A percentile compares a stretch with the other conserved stretches of the same genome.
Conservation (phyloP, 1,140 invertebrate genomes). For the Drosophila neocordata region DNA sequence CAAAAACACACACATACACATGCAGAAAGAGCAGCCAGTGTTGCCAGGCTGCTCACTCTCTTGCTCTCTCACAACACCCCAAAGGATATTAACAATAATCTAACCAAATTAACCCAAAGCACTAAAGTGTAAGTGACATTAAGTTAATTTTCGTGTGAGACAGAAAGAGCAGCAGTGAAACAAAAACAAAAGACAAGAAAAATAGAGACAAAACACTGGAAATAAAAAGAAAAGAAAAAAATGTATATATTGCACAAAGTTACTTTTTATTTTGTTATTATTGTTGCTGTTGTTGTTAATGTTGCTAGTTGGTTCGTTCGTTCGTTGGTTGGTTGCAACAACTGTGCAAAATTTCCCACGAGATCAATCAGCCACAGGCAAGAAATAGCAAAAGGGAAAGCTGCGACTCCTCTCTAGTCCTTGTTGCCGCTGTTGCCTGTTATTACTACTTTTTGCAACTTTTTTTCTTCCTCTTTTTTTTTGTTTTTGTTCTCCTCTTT, state of each 20-base stretch:
- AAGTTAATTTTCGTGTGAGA: constrained; percentile 77
- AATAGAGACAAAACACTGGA: constrained; percentile 32
- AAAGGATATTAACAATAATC: constrained; percentile 81
- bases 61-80: constrained; percentile 56
- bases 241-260: constrained; percentile 53
- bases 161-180: constrained; percentile 16
- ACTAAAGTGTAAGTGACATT: constrained; percentile 81
- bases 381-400: constrained; percentile 35
- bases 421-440: constrained; percentile 52
- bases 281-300: constrained; percentile 24
- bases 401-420: constrained; percentile 22
- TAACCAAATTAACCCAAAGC: constrained; percentile 82
- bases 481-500: constrained; percentile 29
- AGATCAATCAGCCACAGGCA: constrained; percentile 79
- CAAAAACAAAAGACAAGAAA: constrained; percentile 23
- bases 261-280: constrained; percentile 57
- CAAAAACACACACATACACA: neutral
- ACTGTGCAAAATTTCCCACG: constrained; percentile 81
- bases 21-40: constrained; percentile 8
- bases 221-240: constrained; percentile 25
- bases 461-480: constrained; percentile 34
- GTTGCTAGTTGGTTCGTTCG: constrained; percentile 10
- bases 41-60: constrained; percentile 28
- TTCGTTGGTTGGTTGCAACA: constrained; percentile 51
- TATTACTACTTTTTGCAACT: constrained; percentile 73